Evolutionary conservation across 2,113 vertebrate genomes (phyloP), one percentile per base, ranked within the genome.

Genomic region (Arizona elegans): DNA sequence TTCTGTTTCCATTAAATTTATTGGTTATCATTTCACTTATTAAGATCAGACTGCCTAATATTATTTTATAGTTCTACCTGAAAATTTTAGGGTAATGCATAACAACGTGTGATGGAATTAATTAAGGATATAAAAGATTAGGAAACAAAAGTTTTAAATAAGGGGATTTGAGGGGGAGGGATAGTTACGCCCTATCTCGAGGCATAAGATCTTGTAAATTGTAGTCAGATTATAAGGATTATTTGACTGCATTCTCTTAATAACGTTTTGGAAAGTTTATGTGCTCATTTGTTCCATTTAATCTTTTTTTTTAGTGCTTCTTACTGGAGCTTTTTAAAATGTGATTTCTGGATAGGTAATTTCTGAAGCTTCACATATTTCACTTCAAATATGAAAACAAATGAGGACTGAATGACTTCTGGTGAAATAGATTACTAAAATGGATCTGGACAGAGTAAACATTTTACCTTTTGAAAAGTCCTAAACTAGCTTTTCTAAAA

Each of bases 41-140:
- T 87, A 85, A 29, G 33, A 93, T 94, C 94, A 52, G 52, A 94
- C 47, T 8, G 7, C 93, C 54, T 50, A 92, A 0, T 47, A 90
- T 19, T 55, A 54, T 86, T 94, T 93, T 94, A 93, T 86, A 89
- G 0, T 9, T 93, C 59, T 90, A 3, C 81, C 70, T 95, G 17
- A 94, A 94, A 91, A 29, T 33, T 92, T 90, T 33, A 24, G 11
- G 91, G 23, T 58, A 21, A 93, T 93, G 43, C 90, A 89, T 0
- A 93, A 85, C 10, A 75, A 86, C 52, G 85, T 87, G 24, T 90
- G 54, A 5, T 6, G 91, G 26, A 85, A 92, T 54, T 24, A 21
- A 2, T 54, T 87, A 43, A 19, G 26, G 33, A 24, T n/a, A 24
- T n/a, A 54, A 50, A 59, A 92, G 43, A 53, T 29, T 10, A 38